Percentiles rank a stretch among this genome's conserved stretches.
Conservation (phyloP, 1,140 invertebrate species). For the Oryctes rhinoceros region DNA sequence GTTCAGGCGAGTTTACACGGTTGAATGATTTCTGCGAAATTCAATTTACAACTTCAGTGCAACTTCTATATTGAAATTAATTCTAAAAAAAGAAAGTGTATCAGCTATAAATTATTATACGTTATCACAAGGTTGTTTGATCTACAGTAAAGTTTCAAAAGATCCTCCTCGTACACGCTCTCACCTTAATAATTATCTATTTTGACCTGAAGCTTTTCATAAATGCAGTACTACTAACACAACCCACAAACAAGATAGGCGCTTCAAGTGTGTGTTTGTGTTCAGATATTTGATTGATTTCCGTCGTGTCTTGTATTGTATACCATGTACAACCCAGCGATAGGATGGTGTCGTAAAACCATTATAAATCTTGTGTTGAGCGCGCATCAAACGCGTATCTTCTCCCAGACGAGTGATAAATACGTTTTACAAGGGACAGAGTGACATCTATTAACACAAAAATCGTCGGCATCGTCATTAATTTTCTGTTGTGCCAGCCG, state of each 20-base stretch:
- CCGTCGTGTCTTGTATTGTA: neutral
- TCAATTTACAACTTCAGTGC: no score
- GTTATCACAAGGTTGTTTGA: neutral
- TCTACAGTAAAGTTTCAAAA: neutral
- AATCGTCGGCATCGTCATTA: slow-evolving; percentile 27
- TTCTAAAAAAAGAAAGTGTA: no score
- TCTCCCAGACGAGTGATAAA: slow-evolving; percentile 20
- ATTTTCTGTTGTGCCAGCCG: neutral
- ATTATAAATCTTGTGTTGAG: slow-evolving; percentile 20
- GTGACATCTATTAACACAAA: slow-evolving; percentile 35
- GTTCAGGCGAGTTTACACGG: no score
- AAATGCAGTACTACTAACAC: no score
- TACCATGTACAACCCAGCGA: neutral
- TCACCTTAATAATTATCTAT: no score
- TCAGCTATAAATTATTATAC: no score
- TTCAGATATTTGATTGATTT: slow-evolving; percentile 24
- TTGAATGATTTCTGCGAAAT: no score
- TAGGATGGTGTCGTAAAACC: slow-evolving; percentile 15
- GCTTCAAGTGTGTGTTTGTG: neutral
- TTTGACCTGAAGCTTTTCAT: no score
- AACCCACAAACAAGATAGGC: no score
- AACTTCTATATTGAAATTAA: no score
- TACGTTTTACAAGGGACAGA: slow-evolving; percentile 19
- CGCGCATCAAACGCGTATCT: slow-evolving; percentile 23
- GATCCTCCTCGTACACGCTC: no score